phyloP scores from a whole-genome alignment of 1,140 invertebrate species.

The Anastrepha ludens region DNA sequence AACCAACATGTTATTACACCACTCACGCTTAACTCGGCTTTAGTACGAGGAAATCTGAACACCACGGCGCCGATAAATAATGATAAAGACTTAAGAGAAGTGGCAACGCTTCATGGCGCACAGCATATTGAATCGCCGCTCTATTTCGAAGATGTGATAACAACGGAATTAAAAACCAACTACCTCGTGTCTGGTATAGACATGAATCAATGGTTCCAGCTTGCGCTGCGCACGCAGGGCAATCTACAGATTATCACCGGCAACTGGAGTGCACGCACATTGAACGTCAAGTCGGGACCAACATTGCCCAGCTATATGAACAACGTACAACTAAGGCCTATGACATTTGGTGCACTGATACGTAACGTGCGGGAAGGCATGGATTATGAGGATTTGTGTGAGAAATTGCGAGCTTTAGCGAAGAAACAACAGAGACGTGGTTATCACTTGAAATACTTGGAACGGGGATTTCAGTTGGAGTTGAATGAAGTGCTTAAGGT shows the following conservation, averaged over 20 bases:
- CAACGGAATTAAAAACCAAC: slow-evolving; percentile 59
- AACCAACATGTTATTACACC: slow-evolving; percentile 63
- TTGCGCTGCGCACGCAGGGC: slow-evolving; percentile 61
- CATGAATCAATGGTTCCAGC: slow-evolving; percentile 63
- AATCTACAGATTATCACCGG: slow-evolving; percentile 63
- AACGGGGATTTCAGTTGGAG: neutral
- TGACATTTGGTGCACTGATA: neutral
- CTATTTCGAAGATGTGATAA: slow-evolving; percentile 61
- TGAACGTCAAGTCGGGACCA: slow-evolving; percentile 60
- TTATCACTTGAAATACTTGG: slow-evolving; percentile 42
- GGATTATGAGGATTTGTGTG: slow-evolving; percentile 40
- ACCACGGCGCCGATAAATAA: slow-evolving; percentile 60
- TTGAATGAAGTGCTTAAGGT: neutral
- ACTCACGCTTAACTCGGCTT: slow-evolving; percentile 60
- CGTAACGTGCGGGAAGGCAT: neutral
- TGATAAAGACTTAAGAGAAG: slow-evolving; percentile 63
- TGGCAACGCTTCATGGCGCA: slow-evolving; percentile 60
- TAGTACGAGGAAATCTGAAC: slow-evolving; percentile 58
- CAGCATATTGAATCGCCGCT: slow-evolving; percentile 65
- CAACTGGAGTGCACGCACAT: slow-evolving; percentile 65
- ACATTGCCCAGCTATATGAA: slow-evolving; percentile 10
- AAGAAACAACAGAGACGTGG: neutral
- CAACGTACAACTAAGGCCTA: neutral
- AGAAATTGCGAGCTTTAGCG: neutral
- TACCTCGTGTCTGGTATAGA: slow-evolving; percentile 65